Evolutionary conservation across 1,140 invertebrate species (phyloP).

Genomic region (Penaeus indicus): DNA sequence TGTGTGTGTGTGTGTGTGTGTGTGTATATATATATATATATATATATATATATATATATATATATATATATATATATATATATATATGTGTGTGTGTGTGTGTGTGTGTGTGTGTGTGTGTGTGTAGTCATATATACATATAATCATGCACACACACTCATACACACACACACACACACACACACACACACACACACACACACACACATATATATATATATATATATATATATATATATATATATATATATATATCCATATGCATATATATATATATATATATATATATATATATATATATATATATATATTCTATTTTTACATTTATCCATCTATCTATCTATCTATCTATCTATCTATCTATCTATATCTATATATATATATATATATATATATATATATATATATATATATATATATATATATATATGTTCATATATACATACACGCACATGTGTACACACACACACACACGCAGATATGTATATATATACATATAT

Average conservation of each 20-base stretch:
- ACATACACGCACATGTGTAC: not conserved
- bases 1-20: not conserved
- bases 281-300: slow-evolving; percentile 14
- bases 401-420: not conserved
- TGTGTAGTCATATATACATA: not conserved
- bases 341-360: slow-evolving; percentile 6
- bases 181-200: not conserved
- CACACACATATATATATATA: not conserved
- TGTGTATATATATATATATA: not conserved
- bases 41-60: not conserved
- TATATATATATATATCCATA: not conserved
- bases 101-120: not conserved
- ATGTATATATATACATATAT: not conserved
- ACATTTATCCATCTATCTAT: not conserved
- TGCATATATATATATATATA: not conserved
- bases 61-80: not conserved
- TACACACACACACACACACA: not conserved
- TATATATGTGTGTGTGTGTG: not conserved
- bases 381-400: slow-evolving; percentile 11
- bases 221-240: not conserved
- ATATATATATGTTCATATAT: slow-evolving; percentile 27
- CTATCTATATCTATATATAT: slow-evolving; percentile 5
- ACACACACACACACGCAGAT: not conserved
- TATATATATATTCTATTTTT: too few relatives aligned
- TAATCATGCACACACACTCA: not conserved